phyloP scores from a whole-genome alignment of 2,113 vertebrate genomes.

The Pteruthius melanotis region DNA sequence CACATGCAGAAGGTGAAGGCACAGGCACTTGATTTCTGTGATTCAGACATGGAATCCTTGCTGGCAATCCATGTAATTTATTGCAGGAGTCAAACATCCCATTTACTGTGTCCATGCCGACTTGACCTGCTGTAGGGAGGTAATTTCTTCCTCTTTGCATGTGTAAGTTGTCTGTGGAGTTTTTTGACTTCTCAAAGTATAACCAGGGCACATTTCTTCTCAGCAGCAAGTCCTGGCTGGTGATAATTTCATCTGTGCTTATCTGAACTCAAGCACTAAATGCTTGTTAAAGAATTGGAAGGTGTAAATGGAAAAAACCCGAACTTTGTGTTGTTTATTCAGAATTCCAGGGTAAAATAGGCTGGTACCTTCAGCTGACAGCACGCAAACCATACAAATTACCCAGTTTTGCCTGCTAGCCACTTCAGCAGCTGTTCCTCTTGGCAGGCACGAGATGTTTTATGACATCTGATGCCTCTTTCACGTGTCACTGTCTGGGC shows the following conservation, averaged over 20 bases:
- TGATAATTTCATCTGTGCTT: neutral
- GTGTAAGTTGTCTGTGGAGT: neutral
- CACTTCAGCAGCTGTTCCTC: neutral
- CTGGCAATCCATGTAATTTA: neutral
- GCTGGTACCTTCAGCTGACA: neutral
- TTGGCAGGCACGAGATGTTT: neutral
- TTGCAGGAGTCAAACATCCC: neutral
- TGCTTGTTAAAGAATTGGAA: accelerated
- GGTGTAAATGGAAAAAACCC: neutral
- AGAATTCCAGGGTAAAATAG: neutral
- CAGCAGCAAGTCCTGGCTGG: neutral
- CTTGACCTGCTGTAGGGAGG: neutral
- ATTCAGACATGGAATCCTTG: neutral
- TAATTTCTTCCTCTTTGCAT: neutral
- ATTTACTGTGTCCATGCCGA: neutral
- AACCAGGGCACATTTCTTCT: neutral
- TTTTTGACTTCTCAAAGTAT: neutral
- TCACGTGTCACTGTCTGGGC: neutral
- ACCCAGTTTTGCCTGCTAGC: neutral
- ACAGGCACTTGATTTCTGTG: neutral
- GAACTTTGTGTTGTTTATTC: neutral
- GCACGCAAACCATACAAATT: neutral
- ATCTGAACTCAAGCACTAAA: neutral
- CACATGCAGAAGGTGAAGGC: neutral
- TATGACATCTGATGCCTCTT: neutral